Evolutionary conservation across 1,140 invertebrate genomes (phyloP), one percentile per base, ranked within the genome.

Genomic region (Diabrotica undecimpunctata): DNA sequence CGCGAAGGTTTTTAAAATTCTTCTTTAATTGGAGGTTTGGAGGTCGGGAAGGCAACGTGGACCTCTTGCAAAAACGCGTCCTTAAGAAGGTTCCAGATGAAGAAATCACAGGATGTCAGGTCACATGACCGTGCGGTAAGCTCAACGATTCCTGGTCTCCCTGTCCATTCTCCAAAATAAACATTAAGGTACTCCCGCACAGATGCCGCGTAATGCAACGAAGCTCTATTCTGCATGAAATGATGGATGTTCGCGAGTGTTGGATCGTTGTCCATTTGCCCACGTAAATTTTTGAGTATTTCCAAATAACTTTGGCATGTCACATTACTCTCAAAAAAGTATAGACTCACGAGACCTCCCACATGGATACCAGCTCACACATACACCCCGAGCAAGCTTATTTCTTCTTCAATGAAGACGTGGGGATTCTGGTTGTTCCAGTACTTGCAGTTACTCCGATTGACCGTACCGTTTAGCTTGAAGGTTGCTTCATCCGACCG

Each of bases 21-120:
- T n/a, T n/a, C n/a, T n/a, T n/a, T n/a, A n/a, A n/a, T n/a, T n/a
- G n/a, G n/a, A n/a, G n/a, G n/a, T n/a, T n/a, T n/a, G n/a, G 39
- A 41, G 39, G 39, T 41, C 5, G 75, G 79, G 39, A 81, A 84
- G 70, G 69, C 66, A 0, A 68, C 78, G 9, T 79, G 7, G 39
- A 7, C 10, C 39, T 41, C 39, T 41, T 41, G 39, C 39, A 41
- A 41, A 41, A 7, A 41, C 39, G 39, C 12, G 53, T 7, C n/a
- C n/a, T n/a, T 35, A n/a, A 54, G 12, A n/a, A 54, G 12, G 53
- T n/a, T 7, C 53, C 25, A 8, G 7, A 14, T 7, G 12, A 13
- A 41, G 10, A 41, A 41, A 41, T 41, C 39, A 10, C 39, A 41
- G 39, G 39, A 10, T 41, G 10, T 41, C 12, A 1, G 7, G 53